A percentile compares a stretch with the other conserved stretches of the same genome.
phyloP scores from a whole-genome alignment of 2,888 invertebrate genomes.

The Synanthedon andrenaeformis region DNA sequence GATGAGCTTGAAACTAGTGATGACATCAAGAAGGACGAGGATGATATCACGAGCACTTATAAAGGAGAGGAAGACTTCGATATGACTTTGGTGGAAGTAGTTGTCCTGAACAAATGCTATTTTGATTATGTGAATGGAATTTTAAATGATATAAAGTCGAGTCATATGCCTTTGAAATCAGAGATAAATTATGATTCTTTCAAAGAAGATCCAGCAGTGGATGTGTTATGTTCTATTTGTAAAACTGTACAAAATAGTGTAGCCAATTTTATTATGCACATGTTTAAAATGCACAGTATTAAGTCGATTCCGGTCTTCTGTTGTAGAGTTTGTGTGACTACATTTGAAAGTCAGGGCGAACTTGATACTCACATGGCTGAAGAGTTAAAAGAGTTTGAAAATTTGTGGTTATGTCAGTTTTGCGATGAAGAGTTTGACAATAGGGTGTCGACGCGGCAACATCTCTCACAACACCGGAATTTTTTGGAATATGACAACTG shows the following conservation, averaged over 20 bases:
- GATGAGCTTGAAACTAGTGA: conserved; percentile 12
- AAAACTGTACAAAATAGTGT: conserved; percentile 26
- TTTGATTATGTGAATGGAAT: conserved; percentile 42
- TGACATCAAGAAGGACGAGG: conserved; percentile 11
- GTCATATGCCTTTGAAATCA: conserved; percentile 33
- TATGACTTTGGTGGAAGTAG: conserved; percentile 50
- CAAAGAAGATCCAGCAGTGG: conserved; percentile 20
- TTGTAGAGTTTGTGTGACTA: conserved; percentile 49
- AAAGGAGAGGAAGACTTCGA: conserved; percentile 58
- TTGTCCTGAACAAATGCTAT: conserved; percentile 52
- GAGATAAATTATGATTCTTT: conserved; percentile 33
- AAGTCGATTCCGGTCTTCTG: conserved; percentile 40
- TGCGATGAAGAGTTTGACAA: conserved; percentile 61
- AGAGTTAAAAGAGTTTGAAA: conserved; percentile 50
- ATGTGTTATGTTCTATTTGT: conserved; percentile 43
- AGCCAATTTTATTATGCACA: conserved; percentile 31
- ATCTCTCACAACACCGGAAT: conserved; percentile 46
- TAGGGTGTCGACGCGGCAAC: conserved; percentile 37
- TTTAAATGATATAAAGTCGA: conserved; percentile 31
- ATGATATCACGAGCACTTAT: conserved; percentile 28
- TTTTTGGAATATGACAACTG: conserved; percentile 49
- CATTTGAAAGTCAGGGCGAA: conserved; percentile 42
- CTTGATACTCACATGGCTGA: conserved; percentile 34
- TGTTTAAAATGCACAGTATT: conserved; percentile 47
- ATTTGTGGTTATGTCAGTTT: conserved; percentile 64